Evolutionary conservation across 2,797 vertebrate genomes (phyloP), one percentile per base, ranked within the genome.

Genomic region (Aeoliscus strigatus): DNA sequence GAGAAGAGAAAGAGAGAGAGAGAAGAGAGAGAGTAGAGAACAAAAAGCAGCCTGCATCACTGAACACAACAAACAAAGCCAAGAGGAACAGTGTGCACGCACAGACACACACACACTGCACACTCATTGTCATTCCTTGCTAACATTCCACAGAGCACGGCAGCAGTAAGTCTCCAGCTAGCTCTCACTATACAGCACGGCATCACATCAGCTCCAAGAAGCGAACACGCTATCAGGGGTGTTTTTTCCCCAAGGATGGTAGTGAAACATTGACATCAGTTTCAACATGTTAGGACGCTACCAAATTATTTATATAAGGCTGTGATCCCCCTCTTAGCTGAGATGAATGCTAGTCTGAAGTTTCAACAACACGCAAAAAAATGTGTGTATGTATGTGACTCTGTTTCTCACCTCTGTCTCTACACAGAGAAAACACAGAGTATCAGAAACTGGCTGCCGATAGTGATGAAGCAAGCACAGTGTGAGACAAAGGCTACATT

Each of bases 51-150:
- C 72, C 77, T 80, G 80, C 80, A 81, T 83, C 81, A 81, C 66
- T 81, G 79, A 84, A 75, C 83, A 84, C 77, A 86, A 80, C 81
- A 83, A 83, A 84, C 81, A 83, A 84, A 82, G 81, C 81, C 78
- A 75, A 79, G 69, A 82, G 73, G 62, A 81, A 76, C 71, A 75
- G 67, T 45, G 60, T 52, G 28, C 31, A 27, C 56, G 32, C 66
- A 48, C 57, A 42, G 51, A 41, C 50, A 37, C 44, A 36, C 39
- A 41, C 57, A 25, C 39, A 43, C 34, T 61, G 57, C 50, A 28
- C 57, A 75, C 76, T 80, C 77, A 81, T 76, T 82, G 82, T 82
- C 66, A 79, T 75, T 81, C 79, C 77, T 72, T 50, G 56, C 79
- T 77, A 77, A 80, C 75, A 83, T 80, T 79, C 78, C 81, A 70